Evolutionary conservation across 1,140 invertebrate species (phyloP).

Genomic region (Thereuonema tuberculata): DNA sequence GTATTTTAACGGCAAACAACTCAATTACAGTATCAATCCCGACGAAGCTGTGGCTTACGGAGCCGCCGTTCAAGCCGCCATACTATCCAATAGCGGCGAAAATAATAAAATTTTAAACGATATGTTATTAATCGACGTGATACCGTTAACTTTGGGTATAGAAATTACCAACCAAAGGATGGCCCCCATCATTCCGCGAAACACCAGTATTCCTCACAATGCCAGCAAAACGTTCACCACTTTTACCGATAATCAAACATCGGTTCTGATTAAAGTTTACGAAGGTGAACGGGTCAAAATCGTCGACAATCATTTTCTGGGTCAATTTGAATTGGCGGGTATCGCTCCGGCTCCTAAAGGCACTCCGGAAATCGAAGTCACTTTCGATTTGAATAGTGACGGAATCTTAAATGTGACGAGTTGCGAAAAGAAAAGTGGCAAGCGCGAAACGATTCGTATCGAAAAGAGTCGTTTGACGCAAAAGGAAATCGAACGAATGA

Average conservation of each 20-base stretch:
- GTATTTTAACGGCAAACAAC: slow-evolving; percentile 62
- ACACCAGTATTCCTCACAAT: slow-evolving; percentile 91
- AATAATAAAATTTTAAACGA: slow-evolving; percentile 85
- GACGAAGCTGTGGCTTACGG: slow-evolving; percentile 76
- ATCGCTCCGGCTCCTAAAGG: slow-evolving; percentile 45
- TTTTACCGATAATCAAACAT: slow-evolving; percentile 92
- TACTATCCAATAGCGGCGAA: slow-evolving; percentile 84
- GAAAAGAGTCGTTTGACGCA: slow-evolving; percentile 92
- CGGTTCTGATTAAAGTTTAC: slow-evolving; percentile 66
- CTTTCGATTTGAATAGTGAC: slow-evolving; percentile 43
- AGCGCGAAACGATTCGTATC: slow-evolving; percentile 96
- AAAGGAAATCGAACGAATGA: slow-evolving; percentile 95
- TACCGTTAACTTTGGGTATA: slow-evolving; percentile 88
- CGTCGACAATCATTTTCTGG: slow-evolving; percentile 43
- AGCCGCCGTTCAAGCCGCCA: slow-evolving; percentile 65
- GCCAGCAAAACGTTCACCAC: slow-evolving; percentile 94
- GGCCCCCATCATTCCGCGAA: slow-evolving; percentile 87
- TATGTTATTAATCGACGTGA: slow-evolving; percentile 80
- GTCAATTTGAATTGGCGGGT: slow-evolving; percentile 44
- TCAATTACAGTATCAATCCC: slow-evolving; percentile 67
- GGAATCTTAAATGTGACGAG: slow-evolving; percentile 36
- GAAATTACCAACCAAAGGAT: slow-evolving; percentile 97
- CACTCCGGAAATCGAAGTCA: slow-evolving; percentile 42
- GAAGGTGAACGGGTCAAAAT: slow-evolving; percentile 47
- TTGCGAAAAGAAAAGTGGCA: slow-evolving; percentile 58